phyloP scores from a whole-genome alignment of 2,888 invertebrate genomes.

The Tenodera sinensis region DNA sequence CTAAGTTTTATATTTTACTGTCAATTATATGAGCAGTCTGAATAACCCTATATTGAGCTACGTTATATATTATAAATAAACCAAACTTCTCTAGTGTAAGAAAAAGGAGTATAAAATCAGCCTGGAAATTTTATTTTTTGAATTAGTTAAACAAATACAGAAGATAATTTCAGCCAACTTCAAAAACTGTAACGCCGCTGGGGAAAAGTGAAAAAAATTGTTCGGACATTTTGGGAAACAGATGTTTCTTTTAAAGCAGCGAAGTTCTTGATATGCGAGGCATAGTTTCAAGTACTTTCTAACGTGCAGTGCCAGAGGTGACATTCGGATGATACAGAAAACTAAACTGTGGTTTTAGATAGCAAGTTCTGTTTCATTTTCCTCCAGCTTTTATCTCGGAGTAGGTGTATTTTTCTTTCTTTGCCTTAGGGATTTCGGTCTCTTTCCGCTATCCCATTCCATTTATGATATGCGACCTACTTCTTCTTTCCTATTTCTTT shows the following conservation, averaged over 20 bases:
- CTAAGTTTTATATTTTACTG: no score
- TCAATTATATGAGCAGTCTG: no score
- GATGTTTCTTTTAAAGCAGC: not conserved
- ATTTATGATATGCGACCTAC: not conserved
- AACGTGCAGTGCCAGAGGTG: not conserved
- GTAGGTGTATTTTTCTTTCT: not conserved
- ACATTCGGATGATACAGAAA: not conserved
- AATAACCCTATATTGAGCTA: no score
- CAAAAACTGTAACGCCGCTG: not conserved
- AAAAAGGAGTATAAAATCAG: no score
- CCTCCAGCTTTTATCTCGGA: not conserved
- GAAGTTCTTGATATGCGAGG: not conserved
- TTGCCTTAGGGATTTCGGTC: not conserved
- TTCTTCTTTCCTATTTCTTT: not conserved
- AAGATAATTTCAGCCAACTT: not conserved
- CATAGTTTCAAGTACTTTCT: not conserved
- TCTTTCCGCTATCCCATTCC: not conserved
- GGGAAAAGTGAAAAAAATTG: not conserved
- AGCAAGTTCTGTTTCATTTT: not conserved
- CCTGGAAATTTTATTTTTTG: no score
- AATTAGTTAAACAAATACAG: not conserved
- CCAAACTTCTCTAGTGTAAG: no score
- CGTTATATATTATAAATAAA: no score
- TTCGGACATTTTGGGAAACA: not conserved
- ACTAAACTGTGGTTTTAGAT: not conserved